phyloP scores from a whole-genome alignment of 2,888 invertebrate species.

The Amblyteles armatorius region DNA sequence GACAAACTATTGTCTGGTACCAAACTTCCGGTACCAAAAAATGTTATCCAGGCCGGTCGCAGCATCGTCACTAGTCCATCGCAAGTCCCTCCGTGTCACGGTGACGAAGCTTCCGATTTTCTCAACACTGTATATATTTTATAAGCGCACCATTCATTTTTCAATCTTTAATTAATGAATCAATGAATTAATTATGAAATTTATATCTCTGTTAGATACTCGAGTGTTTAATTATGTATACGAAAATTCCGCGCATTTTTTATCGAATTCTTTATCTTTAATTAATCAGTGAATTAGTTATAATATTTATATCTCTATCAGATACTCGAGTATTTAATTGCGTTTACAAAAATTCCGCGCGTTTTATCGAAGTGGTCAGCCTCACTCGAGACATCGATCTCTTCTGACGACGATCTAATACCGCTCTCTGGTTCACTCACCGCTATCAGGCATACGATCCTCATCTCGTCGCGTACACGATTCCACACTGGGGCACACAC shows the following conservation, averaged over 20 bases:
- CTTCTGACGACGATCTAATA: not conserved
- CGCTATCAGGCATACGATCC: slow-evolving; percentile 76
- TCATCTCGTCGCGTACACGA: slow-evolving; percentile 75
- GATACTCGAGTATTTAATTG: not conserved
- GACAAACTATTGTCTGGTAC: too few relatives aligned
- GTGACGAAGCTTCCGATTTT: too few relatives aligned
- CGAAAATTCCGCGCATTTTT: slow-evolving; percentile 1
- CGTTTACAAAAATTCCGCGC: not conserved
- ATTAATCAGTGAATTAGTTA: not conserved
- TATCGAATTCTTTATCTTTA: not conserved
- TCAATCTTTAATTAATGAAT: not conserved
- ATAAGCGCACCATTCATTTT: too few relatives aligned
- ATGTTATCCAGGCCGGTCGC: too few relatives aligned
- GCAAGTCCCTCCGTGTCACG: too few relatives aligned
- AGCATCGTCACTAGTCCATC: too few relatives aligned
- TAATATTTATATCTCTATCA: not conserved
- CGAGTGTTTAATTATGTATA: not conserved
- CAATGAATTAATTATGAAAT: not conserved
- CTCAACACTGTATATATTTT: too few relatives aligned
- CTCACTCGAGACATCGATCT: slow-evolving; percentile 19
- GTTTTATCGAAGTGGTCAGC: not conserved
- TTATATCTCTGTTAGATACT: not conserved
- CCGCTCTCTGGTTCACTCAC: slow-evolving; percentile 74
- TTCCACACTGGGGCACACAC: slow-evolving; percentile 73
- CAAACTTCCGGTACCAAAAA: too few relatives aligned